phyloP scores from a whole-genome alignment of 2,797 vertebrate species.

The Coregonus ussuriensis region DNA sequence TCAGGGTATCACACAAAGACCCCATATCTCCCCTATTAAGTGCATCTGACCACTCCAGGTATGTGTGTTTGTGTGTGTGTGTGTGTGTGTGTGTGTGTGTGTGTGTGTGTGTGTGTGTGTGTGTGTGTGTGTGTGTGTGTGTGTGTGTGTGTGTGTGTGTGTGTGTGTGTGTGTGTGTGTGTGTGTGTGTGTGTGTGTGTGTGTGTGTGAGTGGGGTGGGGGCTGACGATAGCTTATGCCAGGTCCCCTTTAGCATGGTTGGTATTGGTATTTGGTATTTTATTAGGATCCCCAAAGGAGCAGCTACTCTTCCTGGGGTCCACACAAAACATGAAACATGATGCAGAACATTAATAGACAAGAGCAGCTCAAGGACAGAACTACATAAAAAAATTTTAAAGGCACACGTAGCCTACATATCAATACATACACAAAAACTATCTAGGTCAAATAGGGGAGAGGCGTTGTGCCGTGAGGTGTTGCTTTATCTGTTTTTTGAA shows the following conservation, averaged over 20 bases:
- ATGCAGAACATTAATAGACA: too few species aligned
- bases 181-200: background rate
- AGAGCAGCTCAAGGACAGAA: too few species aligned
- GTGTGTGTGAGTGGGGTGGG: background rate
- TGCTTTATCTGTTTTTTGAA: too few species aligned
- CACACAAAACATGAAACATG: too few species aligned
- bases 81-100: conserved; percentile 17
- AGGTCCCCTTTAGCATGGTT: background rate
- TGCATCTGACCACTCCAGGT: conserved; percentile 31
- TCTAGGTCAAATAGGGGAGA: too few species aligned
- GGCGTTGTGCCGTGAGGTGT: too few species aligned
- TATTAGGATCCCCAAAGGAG: too few species aligned
- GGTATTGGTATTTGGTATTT: too few species aligned
- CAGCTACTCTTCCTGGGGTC: too few species aligned
- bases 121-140: conserved; percentile 23
- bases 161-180: conserved; percentile 49
- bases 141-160: conserved; percentile 18
- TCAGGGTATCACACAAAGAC: conserved; percentile 54
- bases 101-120: conserved; percentile 41
- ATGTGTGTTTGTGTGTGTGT: conserved; percentile 24
- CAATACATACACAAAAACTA: too few species aligned
- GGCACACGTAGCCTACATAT: too few species aligned
- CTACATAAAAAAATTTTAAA: too few species aligned
- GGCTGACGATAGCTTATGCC: background rate
- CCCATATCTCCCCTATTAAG: conserved; percentile 54